Percentiles rank a stretch among this genome's conserved stretches.
phyloP scores from a whole-genome alignment of 1,140 invertebrate genomes.

The Hylyphantes graminicola region DNA sequence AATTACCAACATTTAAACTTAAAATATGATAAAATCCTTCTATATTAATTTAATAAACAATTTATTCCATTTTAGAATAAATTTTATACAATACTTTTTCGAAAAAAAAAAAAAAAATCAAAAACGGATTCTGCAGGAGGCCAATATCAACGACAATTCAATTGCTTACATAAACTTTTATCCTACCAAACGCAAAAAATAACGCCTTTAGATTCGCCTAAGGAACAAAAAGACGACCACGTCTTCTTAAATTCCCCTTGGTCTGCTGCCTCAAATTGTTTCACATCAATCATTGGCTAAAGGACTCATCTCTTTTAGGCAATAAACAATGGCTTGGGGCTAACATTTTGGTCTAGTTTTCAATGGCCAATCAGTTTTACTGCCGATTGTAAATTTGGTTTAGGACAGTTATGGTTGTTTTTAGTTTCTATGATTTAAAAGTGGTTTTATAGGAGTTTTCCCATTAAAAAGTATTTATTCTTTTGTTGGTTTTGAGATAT shows the following conservation, averaged over 20 bases:
- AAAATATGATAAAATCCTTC: no score
- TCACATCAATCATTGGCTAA: conserved; percentile 51
- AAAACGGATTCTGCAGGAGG: conserved; percentile 6
- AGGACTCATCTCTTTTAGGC: conserved; percentile 45
- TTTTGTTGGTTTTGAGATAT: no score
- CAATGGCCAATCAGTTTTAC: conserved; percentile 28
- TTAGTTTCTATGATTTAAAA: not conserved
- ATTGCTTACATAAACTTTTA: conserved; percentile 30
- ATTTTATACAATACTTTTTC: no score
- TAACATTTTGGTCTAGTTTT: conserved; percentile 27
- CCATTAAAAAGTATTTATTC: no score
- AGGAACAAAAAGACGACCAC: conserved; percentile 11
- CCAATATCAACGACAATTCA: conserved; percentile 19
- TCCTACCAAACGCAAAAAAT: conserved; percentile 4
- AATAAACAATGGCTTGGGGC: conserved; percentile 23
- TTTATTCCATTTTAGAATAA: no score
- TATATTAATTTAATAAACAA: no score
- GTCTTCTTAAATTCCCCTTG: conserved; percentile 38
- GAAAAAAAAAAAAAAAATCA: no score
- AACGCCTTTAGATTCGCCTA: not conserved
- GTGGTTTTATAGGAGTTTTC: no score
- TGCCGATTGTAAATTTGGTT: conserved; percentile 34
- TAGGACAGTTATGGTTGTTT: conserved; percentile 5
- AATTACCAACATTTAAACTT: no score
- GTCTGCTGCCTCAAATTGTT: conserved; percentile 54